These are phyloP conservation scores for Apodemia zela DNA, from an alignment of 2,888 invertebrate genomes.

Conservation along the genomic window DNA sequence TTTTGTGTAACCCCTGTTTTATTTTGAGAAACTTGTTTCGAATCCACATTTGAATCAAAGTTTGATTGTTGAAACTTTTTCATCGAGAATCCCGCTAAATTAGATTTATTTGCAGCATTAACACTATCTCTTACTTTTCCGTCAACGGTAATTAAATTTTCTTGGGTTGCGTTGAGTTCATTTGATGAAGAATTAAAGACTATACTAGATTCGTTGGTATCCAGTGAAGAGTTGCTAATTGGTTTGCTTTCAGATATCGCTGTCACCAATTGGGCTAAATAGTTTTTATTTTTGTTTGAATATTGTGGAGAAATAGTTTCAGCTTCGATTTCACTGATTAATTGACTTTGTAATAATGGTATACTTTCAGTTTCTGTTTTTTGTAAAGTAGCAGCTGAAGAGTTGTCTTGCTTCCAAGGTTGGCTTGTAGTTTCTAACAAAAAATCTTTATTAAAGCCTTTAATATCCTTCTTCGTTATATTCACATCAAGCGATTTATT, in stretches of 20 bases:
- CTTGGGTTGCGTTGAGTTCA: not conserved
- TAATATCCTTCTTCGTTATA: not conserved
- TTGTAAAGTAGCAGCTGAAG: not conserved
- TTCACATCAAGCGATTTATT: not conserved
- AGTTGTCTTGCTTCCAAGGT: not conserved
- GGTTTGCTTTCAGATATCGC: not conserved
- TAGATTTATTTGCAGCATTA: not conserved
- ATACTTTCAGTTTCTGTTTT: not conserved
- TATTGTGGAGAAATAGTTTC: not conserved
- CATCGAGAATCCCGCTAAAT: not conserved
- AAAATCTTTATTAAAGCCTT: not conserved
- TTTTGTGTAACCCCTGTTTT: not conserved
- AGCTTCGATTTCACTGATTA: not conserved
- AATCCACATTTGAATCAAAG: not conserved
- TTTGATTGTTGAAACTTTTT: not conserved
- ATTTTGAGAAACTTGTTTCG: not conserved
- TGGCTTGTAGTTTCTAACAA: not conserved
- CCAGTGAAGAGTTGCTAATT: not conserved
- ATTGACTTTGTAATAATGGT: not conserved
- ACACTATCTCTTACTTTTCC: not conserved
- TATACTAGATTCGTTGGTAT: no score
- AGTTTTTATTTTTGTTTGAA: not conserved
- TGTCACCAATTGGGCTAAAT: not conserved
- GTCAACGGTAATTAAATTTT: not conserved
- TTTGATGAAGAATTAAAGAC: not conserved